Evolutionary conservation across 2,888 invertebrate genomes (phyloP).

Genomic region (Meteorus colon): DNA sequence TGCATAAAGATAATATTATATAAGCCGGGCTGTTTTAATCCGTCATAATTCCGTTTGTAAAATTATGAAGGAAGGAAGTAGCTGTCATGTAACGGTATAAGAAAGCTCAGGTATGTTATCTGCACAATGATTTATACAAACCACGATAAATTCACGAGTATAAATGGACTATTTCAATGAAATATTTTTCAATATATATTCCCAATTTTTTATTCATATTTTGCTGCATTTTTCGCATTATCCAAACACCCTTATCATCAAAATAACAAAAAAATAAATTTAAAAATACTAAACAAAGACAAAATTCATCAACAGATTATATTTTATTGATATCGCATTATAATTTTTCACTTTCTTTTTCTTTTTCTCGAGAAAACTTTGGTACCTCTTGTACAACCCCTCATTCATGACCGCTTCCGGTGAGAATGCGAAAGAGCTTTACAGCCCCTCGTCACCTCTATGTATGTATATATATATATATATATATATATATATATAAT

Average conservation of each 20-base stretch:
- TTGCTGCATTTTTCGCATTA: background rate
- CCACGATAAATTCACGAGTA: background rate
- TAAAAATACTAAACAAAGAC: background rate
- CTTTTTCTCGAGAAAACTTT: conserved; percentile 59
- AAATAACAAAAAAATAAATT: background rate
- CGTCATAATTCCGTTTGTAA: conserved; percentile 66
- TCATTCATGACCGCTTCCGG: conserved; percentile 46
- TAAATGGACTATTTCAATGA: conserved; percentile 8
- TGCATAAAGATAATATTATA: background rate
- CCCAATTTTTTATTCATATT: background rate
- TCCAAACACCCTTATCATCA: background rate
- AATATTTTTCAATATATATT: background rate
- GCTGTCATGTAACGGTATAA: conserved; percentile 65
- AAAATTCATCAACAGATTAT: background rate
- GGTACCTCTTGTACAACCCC: conserved; percentile 60
- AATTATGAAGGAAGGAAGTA: conserved; percentile 70
- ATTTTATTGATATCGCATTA: background rate
- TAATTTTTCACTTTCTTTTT: conserved; percentile 34
- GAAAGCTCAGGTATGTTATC: conserved; percentile 70
- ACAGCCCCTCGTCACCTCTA: background rate
- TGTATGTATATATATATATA: background rate
- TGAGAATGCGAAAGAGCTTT: conserved; percentile 51
- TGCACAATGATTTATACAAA: conserved; percentile 60
- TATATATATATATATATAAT: background rate
- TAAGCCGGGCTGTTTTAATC: conserved; percentile 53